These are phyloP conservation scores for Eremophila alpestris DNA, from an alignment of 2,797 vertebrate genomes.

Conservation along the genomic window DNA sequence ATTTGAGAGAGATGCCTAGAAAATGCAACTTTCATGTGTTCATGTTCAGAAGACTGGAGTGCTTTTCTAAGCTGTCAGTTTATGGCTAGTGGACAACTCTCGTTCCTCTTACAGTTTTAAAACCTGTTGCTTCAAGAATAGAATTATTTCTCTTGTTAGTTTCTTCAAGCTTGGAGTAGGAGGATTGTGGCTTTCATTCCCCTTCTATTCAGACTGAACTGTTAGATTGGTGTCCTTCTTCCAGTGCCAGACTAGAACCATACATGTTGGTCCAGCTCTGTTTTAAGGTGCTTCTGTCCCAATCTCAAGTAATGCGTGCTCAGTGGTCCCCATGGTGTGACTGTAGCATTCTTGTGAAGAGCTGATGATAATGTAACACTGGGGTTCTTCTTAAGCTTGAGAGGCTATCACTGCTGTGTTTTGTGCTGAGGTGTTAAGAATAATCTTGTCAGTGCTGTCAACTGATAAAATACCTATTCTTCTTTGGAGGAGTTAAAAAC, in stretches of 20 bases:
- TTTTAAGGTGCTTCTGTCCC: neutral
- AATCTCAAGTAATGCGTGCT: neutral
- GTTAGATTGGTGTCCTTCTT: neutral
- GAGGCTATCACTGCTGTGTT: neutral
- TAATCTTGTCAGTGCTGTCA: neutral
- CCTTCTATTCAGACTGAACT: neutral
- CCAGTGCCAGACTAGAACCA: neutral
- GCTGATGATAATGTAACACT: neutral
- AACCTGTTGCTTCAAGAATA: neutral
- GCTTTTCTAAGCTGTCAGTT: neutral
- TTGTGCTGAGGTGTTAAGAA: conserved; percentile 10
- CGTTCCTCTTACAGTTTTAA: neutral
- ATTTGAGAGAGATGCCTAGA: neutral
- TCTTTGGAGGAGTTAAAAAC: neutral
- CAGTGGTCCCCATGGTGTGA: neutral
- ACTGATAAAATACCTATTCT: conserved; percentile 14
- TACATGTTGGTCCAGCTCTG: neutral
- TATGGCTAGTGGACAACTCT: neutral
- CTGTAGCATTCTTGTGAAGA: neutral
- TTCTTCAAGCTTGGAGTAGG: neutral
- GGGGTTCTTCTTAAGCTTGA: neutral
- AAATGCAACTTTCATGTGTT: neutral
- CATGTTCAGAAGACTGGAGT: neutral
- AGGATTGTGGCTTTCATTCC: neutral
- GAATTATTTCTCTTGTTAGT: neutral